phyloP scores from a whole-genome alignment of 2,797 vertebrate genomes.

The Myripristis jacobus region DNA sequence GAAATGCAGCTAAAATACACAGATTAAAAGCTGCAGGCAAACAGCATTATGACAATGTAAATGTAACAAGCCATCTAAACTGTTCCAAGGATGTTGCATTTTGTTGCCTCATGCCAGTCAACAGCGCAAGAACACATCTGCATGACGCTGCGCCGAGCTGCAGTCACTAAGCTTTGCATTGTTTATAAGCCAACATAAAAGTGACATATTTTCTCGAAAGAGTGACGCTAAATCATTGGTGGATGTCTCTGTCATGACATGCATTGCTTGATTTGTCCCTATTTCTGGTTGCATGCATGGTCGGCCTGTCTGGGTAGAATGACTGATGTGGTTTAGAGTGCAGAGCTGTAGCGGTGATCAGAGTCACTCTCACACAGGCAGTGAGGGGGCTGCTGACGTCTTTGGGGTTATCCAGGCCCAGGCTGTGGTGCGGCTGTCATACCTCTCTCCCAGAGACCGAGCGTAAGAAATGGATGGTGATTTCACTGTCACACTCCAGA shows the following conservation, averaged over 20 bases:
- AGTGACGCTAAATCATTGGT: conserved; percentile 25
- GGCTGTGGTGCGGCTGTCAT: conserved; percentile 74
- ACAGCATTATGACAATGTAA: background rate
- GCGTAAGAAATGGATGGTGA: conserved; percentile 58
- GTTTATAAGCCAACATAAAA: background rate
- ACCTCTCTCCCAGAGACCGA: conserved; percentile 71
- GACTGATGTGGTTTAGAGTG: conserved; percentile 73
- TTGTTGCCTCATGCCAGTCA: background rate
- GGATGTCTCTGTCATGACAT: conserved; percentile 46
- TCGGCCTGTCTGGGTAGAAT: conserved; percentile 64
- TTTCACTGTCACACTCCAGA: conserved; percentile 63
- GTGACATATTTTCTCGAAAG: conserved; percentile 16
- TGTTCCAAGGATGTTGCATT: background rate
- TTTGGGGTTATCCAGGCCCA: conserved; percentile 78
- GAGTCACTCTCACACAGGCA: conserved; percentile 71
- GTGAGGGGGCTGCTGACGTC: conserved; percentile 74
- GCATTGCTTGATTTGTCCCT: conserved; percentile 58
- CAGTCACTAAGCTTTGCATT: background rate
- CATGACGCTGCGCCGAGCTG: background rate
- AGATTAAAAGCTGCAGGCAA: background rate
- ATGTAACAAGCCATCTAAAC: conserved; percentile 1
- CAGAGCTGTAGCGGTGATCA: conserved; percentile 54
- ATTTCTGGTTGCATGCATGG: conserved; percentile 67
- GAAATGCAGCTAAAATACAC: background rate
- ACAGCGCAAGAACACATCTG: background rate